Conservation (phyloP, 2,888 invertebrate species). For the Diogma glabrata region DNA sequence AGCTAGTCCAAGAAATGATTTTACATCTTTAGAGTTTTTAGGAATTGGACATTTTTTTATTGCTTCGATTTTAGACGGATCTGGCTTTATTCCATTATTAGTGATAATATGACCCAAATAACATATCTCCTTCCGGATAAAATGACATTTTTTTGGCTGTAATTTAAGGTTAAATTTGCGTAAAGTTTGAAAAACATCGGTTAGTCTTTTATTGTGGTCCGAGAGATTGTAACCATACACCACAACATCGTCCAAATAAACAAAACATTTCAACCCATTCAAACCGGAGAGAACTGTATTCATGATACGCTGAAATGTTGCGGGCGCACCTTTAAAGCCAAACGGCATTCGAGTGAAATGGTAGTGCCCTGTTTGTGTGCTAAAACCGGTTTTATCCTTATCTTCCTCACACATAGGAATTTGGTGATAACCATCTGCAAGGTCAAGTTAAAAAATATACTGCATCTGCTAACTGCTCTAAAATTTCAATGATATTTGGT, state of each 20-base stretch:
- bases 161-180: background rate
- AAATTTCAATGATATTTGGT: slow-evolving; percentile 16
- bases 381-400: background rate
- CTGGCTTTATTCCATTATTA: no score
- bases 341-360: background rate
- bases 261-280: no score
- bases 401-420: slow-evolving; percentile 13
- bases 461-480: slow-evolving; percentile 14
- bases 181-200: background rate
- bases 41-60: slow-evolving; percentile 14
- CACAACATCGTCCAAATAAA: no score
- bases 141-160: no score
- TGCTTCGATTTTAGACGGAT: background rate
- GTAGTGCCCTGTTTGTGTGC: no score
- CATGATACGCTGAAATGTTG: no score
- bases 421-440: slow-evolving; percentile 15
- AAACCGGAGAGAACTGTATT: no score
- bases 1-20: background rate
- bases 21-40: background rate
- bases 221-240: background rate
- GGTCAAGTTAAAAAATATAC: slow-evolving; percentile 14
- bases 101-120: no score
- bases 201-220: background rate
- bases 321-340: no score
- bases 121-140: no score